Conservation (phyloP, 2,888 invertebrate species). For the Coenonympha glycerion region DNA sequence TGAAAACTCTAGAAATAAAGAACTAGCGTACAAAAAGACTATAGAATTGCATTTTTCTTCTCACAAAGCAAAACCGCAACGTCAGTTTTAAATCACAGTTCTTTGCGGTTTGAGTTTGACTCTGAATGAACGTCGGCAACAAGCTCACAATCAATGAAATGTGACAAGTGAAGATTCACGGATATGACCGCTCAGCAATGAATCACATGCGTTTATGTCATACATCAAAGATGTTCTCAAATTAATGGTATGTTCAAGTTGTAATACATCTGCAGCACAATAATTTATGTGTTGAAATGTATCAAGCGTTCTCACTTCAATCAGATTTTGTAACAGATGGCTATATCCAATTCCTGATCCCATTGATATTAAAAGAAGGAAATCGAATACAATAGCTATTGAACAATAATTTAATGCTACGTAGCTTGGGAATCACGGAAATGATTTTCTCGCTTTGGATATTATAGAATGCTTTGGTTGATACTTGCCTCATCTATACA, state of each 20-base stretch:
- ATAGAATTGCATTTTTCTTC: background rate
- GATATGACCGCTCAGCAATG: slow-evolving; percentile 19
- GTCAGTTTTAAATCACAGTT: background rate
- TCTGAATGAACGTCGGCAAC: background rate
- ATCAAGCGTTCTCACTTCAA: background rate
- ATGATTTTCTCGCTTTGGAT: too few relatives aligned
- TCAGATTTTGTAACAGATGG: background rate
- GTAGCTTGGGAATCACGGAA: too few relatives aligned
- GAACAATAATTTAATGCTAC: too few relatives aligned
- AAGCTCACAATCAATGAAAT: slow-evolving; percentile 5
- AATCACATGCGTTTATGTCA: slow-evolving; percentile 16
- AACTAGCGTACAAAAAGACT: background rate
- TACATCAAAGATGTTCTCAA: slow-evolving; percentile 21
- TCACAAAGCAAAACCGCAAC: background rate
- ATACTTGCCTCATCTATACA: too few relatives aligned
- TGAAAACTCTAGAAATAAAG: background rate
- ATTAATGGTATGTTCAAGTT: slow-evolving; percentile 20
- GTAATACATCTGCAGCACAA: slow-evolving; percentile 5
- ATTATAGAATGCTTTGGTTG: too few relatives aligned
- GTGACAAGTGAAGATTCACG: slow-evolving; percentile 13
- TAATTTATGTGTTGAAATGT: slow-evolving; percentile 1
- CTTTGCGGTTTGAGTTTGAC: background rate
- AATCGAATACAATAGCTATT: too few relatives aligned
- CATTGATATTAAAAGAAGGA: too few relatives aligned
- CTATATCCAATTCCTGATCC: too few relatives aligned